Base-by-base conservation (phyloP, 1,140 invertebrate genomes). In the Hypothenemus hampei region DNA sequence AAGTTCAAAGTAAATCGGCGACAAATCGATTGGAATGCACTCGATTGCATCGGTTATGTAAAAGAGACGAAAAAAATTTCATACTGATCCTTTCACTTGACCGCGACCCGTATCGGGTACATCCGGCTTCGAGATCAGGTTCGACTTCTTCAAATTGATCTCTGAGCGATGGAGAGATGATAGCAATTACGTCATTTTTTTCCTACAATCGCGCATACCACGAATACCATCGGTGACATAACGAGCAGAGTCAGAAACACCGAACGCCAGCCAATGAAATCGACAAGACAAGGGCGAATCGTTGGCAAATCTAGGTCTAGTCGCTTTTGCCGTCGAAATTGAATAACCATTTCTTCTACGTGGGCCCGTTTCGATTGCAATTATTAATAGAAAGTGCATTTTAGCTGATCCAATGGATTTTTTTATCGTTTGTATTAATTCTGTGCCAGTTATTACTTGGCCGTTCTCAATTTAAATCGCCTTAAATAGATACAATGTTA, bases 11-110 rank as follows among this genome's bases (percentile, higher is more conserved):
- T n/a, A 33, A 47, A 33, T 13, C 5, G 16, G 11, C n/a, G 23
- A 54, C 51, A 54, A 54, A 44, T 45, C 44, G 23, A 31, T 39
- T 15, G 58, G 54, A 26, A 60, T 56, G 49, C 46, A 45, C 20
- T 29, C 53, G 49, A 21, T 57, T 56, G 49, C 60, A 57, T 58
- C 55, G 52, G 47, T 63, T 63, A 63, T 52, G 61, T 64, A 64
- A 61, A 55, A 55, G 43, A 55, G 52, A 55, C 31, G 57, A 58
- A 46, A 46, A 56, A 61, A 64, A 64, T 64, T 64, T 64, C 62
- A 59, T 58, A 61, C 57, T 54, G 55, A 61, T 64, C 60, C 62
- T 64, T 64, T 64, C 62, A 64, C 62, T 64, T 64, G 62, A 64
- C 62, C 62, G 56, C 62, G 57, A 63, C 62, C 62, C 54, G 54